Base-by-base conservation (phyloP, 2,113 vertebrate species). In the Peromyscus californicus region DNA sequence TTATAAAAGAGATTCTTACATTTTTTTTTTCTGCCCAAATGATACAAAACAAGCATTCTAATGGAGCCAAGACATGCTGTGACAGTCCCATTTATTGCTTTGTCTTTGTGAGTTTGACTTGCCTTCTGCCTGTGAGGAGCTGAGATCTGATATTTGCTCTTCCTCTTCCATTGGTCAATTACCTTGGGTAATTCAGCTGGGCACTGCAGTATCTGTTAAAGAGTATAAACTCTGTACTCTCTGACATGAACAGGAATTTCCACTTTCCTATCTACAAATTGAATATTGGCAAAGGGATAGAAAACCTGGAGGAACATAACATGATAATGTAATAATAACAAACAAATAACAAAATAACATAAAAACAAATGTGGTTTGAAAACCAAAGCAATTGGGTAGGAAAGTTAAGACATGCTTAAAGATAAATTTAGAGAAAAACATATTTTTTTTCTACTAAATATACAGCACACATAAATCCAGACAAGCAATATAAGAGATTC, bases 141-240 rank as follows among this genome's bases (percentile, higher is more conserved):
- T 83, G 42, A 85, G 80, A 82, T 42, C 79, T 80, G 72, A 51
- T 88, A 54, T 96, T 33, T 1, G 24, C 82, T 36, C 87, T 70
- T 96, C 70, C 78, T 96, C 94, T 96, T 70, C 54, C 3, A 89
- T 3, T 67, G 26, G 51, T 75, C 5, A 94, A 39, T 90, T 72
- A 90, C 72, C 39, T 76, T 54, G 39, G 4, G 33, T 91, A 2
- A 10, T 70, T 86, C 69, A 89, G 59, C 0, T 61, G 10, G 26
- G 21, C 13, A 75, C 10, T 84, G 21, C n/a, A 39, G 59, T 87
- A 80, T 63, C 92, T 90, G 67, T 15, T 85, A 12, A 3, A n/a
- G 75, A 69, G n/a, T 17, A 75, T 2, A 51, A 75, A 48, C 76
- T 1, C 3, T 48, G 7, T 82, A 3, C 31, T 88, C n/a, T 36